Evolutionary conservation across 2,888 invertebrate species (phyloP).

Genomic region (Megamerina dolium): DNA sequence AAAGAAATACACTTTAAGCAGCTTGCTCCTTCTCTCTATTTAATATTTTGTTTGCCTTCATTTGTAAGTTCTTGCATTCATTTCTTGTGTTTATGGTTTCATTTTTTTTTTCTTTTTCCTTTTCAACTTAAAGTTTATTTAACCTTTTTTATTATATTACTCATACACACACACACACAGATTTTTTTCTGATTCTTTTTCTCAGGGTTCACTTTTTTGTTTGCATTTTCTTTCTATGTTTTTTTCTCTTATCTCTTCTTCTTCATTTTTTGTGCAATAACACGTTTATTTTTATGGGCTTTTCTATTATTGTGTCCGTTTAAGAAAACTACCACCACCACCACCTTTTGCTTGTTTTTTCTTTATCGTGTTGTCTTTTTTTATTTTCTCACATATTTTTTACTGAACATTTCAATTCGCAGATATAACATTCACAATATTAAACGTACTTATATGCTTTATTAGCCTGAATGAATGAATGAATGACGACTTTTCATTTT

Average conservation of each 20-base stretch:
- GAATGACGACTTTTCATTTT: no score
- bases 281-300: conserved; percentile 1
- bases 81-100: background rate
- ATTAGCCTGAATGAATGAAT: background rate
- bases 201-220: background rate
- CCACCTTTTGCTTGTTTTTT: background rate
- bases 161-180: no score
- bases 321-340: no score
- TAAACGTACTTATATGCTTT: conserved; percentile 8
- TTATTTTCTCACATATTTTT: no score
- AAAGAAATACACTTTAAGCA: no score
- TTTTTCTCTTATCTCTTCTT: background rate
- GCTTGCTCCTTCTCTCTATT: no score
- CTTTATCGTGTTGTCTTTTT: no score
- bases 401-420: conserved; percentile 5
- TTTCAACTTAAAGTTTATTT: background rate
- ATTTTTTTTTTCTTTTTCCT: background rate
- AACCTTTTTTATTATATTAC: conserved; percentile 1
- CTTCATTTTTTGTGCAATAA: background rate
- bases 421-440: conserved; percentile 9
- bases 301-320: conserved; percentile 1
- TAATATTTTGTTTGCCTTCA: no score
- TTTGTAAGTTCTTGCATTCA: no score
- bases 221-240: background rate
- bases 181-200: no score